Evolutionary conservation across 2,797 vertebrate genomes (phyloP).

Genomic region (Otolemur crassicaudatus): DNA sequence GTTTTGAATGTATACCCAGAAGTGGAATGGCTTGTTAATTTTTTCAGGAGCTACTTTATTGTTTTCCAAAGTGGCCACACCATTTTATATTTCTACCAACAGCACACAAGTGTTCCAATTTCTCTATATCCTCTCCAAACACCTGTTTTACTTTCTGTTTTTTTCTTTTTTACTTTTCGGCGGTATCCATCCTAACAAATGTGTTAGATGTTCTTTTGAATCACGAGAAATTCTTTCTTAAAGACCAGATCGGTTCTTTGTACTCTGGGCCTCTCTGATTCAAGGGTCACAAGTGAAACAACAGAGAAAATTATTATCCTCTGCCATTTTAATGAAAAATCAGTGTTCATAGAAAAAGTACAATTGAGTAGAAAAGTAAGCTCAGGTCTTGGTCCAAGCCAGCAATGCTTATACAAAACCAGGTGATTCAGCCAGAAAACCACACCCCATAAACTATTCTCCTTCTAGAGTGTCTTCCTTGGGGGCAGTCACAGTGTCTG

Average conservation of each 20-base stretch:
- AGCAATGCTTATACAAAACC: not conserved
- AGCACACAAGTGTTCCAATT: not conserved
- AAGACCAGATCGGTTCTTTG: not conserved
- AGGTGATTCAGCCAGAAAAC: not conserved
- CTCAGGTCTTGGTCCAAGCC: not conserved
- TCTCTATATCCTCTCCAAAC: not conserved
- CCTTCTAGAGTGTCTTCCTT: not conserved
- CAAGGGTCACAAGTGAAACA: not conserved
- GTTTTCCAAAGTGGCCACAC: not conserved
- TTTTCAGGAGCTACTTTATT: not conserved
- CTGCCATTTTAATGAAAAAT: conserved; percentile 21
- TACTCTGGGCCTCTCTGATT: not conserved
- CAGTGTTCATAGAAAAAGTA: not conserved
- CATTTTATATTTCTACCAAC: not conserved
- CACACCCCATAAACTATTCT: not conserved
- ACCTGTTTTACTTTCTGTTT: not conserved
- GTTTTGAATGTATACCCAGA: not conserved
- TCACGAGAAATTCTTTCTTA: not conserved
- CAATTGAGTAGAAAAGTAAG: conserved; percentile 3
- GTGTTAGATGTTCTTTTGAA: not conserved
- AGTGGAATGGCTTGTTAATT: not conserved
- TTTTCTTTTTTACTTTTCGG: not conserved
- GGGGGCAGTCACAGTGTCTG: not conserved
- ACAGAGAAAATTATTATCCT: not conserved
- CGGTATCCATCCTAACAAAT: not conserved